phyloP scores from a whole-genome alignment of 1,140 invertebrate species.

The Neodiprion virginianus region DNA sequence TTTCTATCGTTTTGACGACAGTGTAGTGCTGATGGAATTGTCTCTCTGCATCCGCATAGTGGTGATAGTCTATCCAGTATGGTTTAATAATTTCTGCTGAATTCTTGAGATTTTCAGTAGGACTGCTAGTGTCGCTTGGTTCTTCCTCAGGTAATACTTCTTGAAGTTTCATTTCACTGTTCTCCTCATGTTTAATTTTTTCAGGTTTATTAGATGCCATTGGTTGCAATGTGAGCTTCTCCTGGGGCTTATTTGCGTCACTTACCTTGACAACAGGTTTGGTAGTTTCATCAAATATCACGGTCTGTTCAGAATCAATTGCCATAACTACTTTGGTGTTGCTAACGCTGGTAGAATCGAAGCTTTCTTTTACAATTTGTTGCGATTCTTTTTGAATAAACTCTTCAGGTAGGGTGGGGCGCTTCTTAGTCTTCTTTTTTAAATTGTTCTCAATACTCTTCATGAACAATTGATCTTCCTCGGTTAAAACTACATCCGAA shows the following conservation, averaged over 20 bases:
- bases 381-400: conserved; percentile 21
- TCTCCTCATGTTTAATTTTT: background rate
- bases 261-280: background rate
- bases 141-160: conserved; percentile 14
- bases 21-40: conserved; percentile 47
- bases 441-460: conserved; percentile 30
- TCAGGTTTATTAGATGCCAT: conserved; percentile 5
- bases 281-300: background rate
- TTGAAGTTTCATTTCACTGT: conserved; percentile 7
- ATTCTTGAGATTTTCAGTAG: conserved; percentile 8
- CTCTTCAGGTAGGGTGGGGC: conserved; percentile 29
- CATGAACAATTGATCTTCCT: conserved; percentile 28
- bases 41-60: conserved; percentile 45
- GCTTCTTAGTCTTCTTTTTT: conserved; percentile 31
- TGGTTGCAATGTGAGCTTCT: background rate
- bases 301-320: background rate
- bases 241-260: background rate
- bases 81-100: conserved; percentile 45
- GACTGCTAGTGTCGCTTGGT: background rate
- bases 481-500: background rate
- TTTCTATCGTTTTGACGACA: conserved; percentile 40
- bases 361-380: background rate
- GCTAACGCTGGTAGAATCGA: background rate
- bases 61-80: conserved; percentile 49
- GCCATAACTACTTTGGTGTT: background rate